Evolutionary conservation across 2,888 invertebrate species (phyloP).

Genomic region (Flexamia atlantica): DNA sequence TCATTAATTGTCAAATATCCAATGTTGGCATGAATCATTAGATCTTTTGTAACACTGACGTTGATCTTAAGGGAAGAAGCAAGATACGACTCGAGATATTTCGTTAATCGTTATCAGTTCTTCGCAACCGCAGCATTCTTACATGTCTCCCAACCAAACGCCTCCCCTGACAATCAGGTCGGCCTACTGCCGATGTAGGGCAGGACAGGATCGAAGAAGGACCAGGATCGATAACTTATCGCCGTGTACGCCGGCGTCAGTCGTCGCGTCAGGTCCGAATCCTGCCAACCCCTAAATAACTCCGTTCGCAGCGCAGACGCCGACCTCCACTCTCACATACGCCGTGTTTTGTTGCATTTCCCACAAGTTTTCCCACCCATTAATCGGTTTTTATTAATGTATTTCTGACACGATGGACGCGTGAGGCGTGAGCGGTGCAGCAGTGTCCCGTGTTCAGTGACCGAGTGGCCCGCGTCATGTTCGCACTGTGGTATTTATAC

Average conservation of each 20-base stretch:
- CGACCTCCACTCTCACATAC: background rate
- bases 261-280: background rate
- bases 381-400: constrained; percentile 29
- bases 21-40: too few relatives aligned
- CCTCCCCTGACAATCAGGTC: too few relatives aligned
- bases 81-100: too few relatives aligned
- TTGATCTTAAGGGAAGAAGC: too few relatives aligned
- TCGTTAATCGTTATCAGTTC: too few relatives aligned
- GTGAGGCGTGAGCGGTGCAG: background rate
- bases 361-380: constrained; percentile 16
- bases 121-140: too few relatives aligned
- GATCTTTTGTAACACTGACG: too few relatives aligned
- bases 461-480: constrained; percentile 70
- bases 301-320: constrained; percentile 8
- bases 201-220: background rate
- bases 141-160: too few relatives aligned
- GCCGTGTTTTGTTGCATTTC: constrained; percentile 33
- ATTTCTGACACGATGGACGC: background rate
- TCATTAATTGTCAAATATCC: too few relatives aligned
- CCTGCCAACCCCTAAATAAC: constrained; percentile 31
- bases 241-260: constrained; percentile 28
- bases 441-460: constrained; percentile 1
- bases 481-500: constrained; percentile 75
- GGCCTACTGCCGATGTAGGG: constrained; percentile 13
- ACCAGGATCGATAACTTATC: constrained; percentile 11